Conservation (phyloP, 1,140 invertebrate genomes). For the Bombus cullumanus region DNA sequence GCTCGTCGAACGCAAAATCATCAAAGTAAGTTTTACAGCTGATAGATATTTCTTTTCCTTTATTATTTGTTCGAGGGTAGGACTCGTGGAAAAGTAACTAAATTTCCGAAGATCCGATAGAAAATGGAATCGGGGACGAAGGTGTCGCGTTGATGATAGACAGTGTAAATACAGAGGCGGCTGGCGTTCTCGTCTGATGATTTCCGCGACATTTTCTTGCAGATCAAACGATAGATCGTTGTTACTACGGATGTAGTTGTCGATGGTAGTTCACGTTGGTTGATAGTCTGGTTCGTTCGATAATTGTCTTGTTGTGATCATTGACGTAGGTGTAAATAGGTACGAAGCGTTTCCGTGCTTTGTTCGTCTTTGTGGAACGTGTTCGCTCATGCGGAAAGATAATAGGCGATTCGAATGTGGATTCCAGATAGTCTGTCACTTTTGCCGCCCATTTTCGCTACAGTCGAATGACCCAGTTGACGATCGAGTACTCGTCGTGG, state of each 20-base stretch:
- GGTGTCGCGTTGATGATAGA: neutral
- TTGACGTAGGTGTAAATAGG: neutral
- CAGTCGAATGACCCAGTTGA: constrained; percentile 73
- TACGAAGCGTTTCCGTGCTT: neutral
- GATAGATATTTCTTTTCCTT: neutral
- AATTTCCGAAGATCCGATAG: neutral
- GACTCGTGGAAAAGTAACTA: no score
- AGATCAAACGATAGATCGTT: neutral
- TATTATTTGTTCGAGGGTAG: neutral
- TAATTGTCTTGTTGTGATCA: neutral
- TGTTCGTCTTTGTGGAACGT: neutral
- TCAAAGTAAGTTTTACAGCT: constrained; percentile 32
- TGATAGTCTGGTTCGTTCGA: neutral
- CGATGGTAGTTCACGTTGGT: neutral
- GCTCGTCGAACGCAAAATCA: neutral
- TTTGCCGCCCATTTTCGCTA: neutral
- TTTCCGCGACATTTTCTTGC: neutral
- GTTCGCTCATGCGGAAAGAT: neutral
- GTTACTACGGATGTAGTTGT: no score
- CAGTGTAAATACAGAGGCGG: neutral
- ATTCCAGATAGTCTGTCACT: neutral
- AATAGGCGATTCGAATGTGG: neutral
- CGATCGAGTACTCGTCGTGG: constrained; percentile 67
- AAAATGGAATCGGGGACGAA: no score
- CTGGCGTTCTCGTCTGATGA: neutral